A percentile compares a stretch with the other conserved stretches of the same genome.
Evolutionary conservation across 2,888 invertebrate genomes (phyloP).

Genomic region (Tipula unca): DNA sequence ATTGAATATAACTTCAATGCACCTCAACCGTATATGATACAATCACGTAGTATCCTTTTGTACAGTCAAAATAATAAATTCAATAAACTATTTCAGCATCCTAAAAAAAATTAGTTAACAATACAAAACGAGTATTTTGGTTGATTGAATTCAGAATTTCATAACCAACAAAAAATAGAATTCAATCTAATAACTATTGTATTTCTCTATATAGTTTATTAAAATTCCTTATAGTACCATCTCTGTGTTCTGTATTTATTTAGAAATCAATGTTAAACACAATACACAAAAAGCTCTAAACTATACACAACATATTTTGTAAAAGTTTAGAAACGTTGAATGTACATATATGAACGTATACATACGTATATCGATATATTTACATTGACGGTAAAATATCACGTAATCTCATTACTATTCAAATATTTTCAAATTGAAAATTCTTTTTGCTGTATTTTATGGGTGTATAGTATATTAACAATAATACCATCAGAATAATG

Average conservation of each 20-base stretch:
- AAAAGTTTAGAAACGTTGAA: not conserved
- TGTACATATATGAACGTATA: not conserved
- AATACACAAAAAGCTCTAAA: not conserved
- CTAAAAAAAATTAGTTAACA: not conserved
- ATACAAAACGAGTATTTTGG: not conserved
- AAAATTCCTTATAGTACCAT: not conserved
- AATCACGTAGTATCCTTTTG: not conserved
- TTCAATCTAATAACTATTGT: not conserved
- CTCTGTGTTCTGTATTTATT: not conserved
- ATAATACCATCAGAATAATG: not conserved
- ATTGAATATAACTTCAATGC: not conserved
- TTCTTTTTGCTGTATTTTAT: not conserved
- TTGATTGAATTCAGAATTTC: not conserved
- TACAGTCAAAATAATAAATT: not conserved
- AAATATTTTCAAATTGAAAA: not conserved
- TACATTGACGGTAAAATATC: not conserved
- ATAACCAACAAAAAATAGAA: not conserved
- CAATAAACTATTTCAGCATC: not conserved
- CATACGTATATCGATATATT: not conserved
- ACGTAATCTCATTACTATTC: conserved; percentile 8
- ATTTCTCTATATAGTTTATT: not conserved
- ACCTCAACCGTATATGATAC: not conserved
- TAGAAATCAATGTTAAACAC: not conserved
- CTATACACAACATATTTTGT: not conserved
- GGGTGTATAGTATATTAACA: not conserved